Conservation (phyloP, 1,140 invertebrate genomes). For the Drosophila gunungcola region DNA sequence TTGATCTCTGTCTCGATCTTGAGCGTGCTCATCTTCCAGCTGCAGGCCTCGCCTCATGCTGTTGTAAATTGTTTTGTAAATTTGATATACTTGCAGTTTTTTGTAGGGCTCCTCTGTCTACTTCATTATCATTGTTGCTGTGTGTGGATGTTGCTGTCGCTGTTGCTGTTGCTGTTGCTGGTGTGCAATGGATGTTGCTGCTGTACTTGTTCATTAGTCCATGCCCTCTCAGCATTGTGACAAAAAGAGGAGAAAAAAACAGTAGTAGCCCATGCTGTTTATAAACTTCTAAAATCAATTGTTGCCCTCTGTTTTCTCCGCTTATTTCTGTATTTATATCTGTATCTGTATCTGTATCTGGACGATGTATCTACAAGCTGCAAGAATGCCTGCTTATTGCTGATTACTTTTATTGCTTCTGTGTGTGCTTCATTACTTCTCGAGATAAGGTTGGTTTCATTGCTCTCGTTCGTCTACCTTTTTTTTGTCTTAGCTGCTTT, state of each 20-base stretch:
- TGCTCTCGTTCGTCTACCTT: conserved; percentile 15
- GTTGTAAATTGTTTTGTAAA: conserved; percentile 84
- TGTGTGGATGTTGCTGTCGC: background rate
- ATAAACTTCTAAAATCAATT: conserved; percentile 62
- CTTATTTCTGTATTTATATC: conserved; percentile 29
- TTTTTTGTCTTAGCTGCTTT: conserved; percentile 5
- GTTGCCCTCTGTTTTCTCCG: conserved; percentile 20
- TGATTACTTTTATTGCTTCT: conserved; percentile 76
- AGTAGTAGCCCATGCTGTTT: conserved; percentile 53
- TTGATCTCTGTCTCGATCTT: conserved; percentile 81
- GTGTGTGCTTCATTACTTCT: conserved; percentile 75
- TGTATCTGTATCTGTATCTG: conserved; percentile 71
- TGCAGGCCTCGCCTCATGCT: conserved; percentile 33
- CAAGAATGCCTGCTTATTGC: conserved; percentile 67
- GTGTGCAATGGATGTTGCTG: conserved; percentile 18
- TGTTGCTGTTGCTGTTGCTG: conserved; percentile 14
- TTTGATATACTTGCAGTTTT: conserved; percentile 81
- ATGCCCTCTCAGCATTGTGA: conserved; percentile 30
- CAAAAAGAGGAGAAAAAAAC: conserved; percentile 27
- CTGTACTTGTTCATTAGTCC: conserved; percentile 76
- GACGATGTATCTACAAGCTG: conserved; percentile 68
- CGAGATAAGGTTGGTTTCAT: conserved; percentile 50
- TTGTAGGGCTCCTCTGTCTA: conserved; percentile 31
- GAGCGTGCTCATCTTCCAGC: conserved; percentile 76
- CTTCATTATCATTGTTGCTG: conserved; percentile 74